Evolutionary conservation across 2,888 invertebrate species (phyloP), one percentile per base, ranked within the genome.

Genomic region (Drosophila mercatorum): DNA sequence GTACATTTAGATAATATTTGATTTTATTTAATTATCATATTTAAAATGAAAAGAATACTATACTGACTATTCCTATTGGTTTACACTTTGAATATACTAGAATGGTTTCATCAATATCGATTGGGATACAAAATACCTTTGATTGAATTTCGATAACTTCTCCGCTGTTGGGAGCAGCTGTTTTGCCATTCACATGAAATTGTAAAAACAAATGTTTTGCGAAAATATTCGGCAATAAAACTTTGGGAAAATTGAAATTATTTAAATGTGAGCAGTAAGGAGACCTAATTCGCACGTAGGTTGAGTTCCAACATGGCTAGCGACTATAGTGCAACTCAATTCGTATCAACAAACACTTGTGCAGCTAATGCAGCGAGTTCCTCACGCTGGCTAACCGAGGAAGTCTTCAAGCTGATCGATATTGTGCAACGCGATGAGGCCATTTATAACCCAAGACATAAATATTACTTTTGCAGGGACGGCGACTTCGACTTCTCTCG

Each of bases 401-500:
- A 92, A 34, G 92, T 92, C 4, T 92, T 92, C 55, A 91, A 89
- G 64, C 69, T 92, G 68, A 92, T 92, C 72, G 92, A 92, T 73
- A 85, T 92, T 75, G 92, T 92, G 28, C 91, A 91, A 65, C 83
- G 90, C 49, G 92, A 92, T 85, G 92, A 92, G 57, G 92, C 92
- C 3, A 92, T 92, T 34, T 92, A 92, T 67, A 92, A 92, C 88
- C 91, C 92, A 0, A 75, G 92, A 3, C 91, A 92, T 53, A 92
- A 92, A 56, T 92, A 92, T 65, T 92, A 92, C 68, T 92, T 92
- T 56, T 92, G 92, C 49, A 92, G 57, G 3, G 91, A 86, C 3
- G 92, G 92, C 2, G 92, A 92, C 61, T 91, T 92, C 0, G 92
- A 90, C 76, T 92, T 92, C 46, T 92, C 92, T 0, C 92, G 88